Percentiles rank a stretch among this genome's conserved stretches.
Conservation (phyloP, 2,888 invertebrate genomes). For the Halocaridina rubra region DNA sequence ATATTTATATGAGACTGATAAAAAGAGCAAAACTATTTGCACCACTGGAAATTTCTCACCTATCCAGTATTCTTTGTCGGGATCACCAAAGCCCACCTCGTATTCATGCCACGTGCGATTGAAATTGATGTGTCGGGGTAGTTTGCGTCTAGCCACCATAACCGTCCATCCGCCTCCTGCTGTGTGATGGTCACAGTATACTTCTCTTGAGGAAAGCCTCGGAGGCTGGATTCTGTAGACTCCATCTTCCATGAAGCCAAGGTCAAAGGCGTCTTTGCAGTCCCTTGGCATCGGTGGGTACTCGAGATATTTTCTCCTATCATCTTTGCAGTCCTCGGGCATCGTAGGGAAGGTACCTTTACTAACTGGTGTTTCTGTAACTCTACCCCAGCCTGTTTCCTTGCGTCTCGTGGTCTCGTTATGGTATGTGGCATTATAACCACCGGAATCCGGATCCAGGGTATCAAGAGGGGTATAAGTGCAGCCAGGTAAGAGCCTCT, state of each 20-base stretch:
- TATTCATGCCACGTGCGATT: constrained; percentile 61
- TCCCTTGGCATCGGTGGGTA: constrained; percentile 62
- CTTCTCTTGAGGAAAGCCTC: constrained; percentile 54
- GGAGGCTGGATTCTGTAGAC: constrained; percentile 61
- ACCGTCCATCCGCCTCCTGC: constrained; percentile 63
- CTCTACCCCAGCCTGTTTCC: neutral
- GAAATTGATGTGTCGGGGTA: constrained; percentile 59
- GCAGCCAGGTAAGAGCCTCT: constrained; percentile 56
- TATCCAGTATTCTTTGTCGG: constrained; percentile 62
- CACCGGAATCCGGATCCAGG: constrained; percentile 7
- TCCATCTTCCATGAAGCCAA: constrained; percentile 61
- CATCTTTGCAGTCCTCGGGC: constrained; percentile 62
- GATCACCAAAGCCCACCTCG: constrained; percentile 62
- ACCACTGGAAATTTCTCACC: constrained; percentile 21
- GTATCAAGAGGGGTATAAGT: constrained; percentile 61
- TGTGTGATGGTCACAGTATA: constrained; percentile 59
- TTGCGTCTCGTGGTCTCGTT: neutral
- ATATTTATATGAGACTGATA: no score
- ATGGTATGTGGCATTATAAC: neutral
- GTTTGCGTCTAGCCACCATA: constrained; percentile 57
- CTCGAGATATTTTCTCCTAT: constrained; percentile 55
- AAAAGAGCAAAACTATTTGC: no score
- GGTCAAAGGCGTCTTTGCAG: constrained; percentile 58
- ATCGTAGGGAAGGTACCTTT: constrained; percentile 45
- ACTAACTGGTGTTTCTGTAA: neutral